phyloP scores from a whole-genome alignment of 2,797 vertebrate species.

The Hydrolagus colliei region DNA sequence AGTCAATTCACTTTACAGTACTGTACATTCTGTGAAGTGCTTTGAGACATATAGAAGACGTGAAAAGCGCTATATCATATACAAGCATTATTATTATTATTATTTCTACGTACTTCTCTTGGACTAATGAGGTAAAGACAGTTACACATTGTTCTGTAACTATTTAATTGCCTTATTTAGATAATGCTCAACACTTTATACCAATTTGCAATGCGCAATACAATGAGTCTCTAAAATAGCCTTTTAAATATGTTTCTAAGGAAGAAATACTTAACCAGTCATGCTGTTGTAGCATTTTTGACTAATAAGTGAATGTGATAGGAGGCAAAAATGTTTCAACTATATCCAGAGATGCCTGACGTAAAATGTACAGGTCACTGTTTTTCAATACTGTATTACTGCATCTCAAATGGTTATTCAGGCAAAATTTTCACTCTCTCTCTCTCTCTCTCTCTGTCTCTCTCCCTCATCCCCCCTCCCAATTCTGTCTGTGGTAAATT shows the following conservation, averaged over 20 bases:
- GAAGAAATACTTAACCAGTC: neutral
- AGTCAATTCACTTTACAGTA: too few species aligned
- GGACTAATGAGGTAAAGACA: too few species aligned
- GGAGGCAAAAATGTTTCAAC: neutral
- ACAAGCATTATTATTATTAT: too few species aligned
- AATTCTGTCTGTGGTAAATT: neutral
- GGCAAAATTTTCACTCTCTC: neutral
- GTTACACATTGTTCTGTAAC: too few species aligned
- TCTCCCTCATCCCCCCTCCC: neutral
- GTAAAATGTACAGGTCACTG: neutral
- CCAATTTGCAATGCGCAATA: too few species aligned
- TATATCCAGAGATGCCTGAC: neutral
- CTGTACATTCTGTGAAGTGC: too few species aligned
- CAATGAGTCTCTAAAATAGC: neutral
- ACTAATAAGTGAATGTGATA: neutral
- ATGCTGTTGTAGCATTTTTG: neutral
- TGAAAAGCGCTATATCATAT: too few species aligned
- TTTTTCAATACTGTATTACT: neutral
- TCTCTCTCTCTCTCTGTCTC: neutral
- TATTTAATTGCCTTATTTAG: too few species aligned
- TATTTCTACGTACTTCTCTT: too few species aligned
- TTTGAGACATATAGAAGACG: too few species aligned
- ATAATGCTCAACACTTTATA: too few species aligned
- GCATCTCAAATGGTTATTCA: neutral
- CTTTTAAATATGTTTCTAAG: neutral